phyloP scores from a whole-genome alignment of 2,113 vertebrate genomes.

The Eulemur rufifrons region DNA sequence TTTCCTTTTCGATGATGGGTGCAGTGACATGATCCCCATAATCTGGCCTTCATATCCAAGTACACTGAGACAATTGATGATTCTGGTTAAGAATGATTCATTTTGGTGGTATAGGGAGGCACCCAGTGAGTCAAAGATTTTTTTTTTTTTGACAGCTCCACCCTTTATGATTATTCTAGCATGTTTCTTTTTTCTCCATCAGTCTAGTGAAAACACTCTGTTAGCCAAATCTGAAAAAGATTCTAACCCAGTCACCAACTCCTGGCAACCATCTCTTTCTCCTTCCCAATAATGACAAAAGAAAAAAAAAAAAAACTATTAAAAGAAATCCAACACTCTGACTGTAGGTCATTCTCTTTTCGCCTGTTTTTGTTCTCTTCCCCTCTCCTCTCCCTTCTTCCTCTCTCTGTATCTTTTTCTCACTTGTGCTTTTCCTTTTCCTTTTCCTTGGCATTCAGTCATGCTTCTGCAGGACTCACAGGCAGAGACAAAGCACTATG shows the following conservation, averaged over 20 bases:
- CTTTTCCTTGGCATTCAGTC: slow-evolving; percentile 26
- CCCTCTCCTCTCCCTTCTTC: background rate
- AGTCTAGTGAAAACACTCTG: slow-evolving; percentile 75
- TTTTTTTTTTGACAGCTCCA: slow-evolving; percentile 81
- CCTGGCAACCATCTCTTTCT: slow-evolving; percentile 44
- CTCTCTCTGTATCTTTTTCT: background rate
- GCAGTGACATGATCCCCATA: background rate
- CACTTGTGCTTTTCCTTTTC: background rate
- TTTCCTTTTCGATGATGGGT: slow-evolving; percentile 1
- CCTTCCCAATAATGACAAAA: background rate
- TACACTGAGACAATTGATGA: slow-evolving; percentile 23
- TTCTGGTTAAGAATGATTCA: slow-evolving; percentile 77
- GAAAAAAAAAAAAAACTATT: background rate
- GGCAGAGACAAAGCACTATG: slow-evolving; percentile 69
- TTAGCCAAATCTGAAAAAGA: slow-evolving; percentile 69
- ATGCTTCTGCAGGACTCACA: slow-evolving; percentile 38
- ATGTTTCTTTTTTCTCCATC: slow-evolving; percentile 76
- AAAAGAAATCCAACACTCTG: background rate
- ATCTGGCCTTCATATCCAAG: background rate
- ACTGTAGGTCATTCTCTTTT: background rate
- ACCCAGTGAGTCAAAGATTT: slow-evolving; percentile 85
- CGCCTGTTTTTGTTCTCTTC: background rate
- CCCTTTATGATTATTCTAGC: slow-evolving; percentile 84
- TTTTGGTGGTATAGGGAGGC: slow-evolving; percentile 81
- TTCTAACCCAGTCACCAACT: slow-evolving; percentile 56